These are phyloP conservation scores for Corythornis vintsioides DNA, from an alignment of 2,113 vertebrate genomes.

Conservation along the genomic window DNA sequence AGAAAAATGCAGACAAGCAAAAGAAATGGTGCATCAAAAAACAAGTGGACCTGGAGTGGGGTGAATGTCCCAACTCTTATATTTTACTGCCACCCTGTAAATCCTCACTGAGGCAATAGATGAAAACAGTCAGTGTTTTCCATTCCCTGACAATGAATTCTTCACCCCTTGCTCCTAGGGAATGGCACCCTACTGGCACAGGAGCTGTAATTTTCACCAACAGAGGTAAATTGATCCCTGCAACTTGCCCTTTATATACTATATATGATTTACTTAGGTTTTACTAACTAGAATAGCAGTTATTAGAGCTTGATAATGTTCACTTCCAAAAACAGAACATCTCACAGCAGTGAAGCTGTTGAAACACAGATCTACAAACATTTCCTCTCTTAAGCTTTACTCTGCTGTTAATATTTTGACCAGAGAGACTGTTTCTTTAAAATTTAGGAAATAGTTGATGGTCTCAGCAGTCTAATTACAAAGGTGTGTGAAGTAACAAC, in stretches of 20 bases:
- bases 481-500: background rate
- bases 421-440: background rate
- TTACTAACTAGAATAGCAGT: constrained; percentile 20
- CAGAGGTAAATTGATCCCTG: constrained; percentile 42
- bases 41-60: background rate
- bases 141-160: constrained; percentile 12
- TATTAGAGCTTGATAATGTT: constrained; percentile 20
- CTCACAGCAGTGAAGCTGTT: background rate
- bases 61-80: background rate
- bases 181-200: background rate
- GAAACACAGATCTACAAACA: background rate
- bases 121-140: constrained; percentile 24
- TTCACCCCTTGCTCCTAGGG: background rate
- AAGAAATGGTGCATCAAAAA: background rate
- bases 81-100: background rate
- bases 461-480: background rate
- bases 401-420: background rate
- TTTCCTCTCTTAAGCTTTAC: background rate
- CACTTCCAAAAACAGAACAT: background rate
- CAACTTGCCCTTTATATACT: background rate
- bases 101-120: constrained; percentile 6
- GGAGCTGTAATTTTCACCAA: constrained; percentile 42
- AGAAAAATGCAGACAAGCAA: background rate
- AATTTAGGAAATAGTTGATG: background rate
- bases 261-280: constrained; percentile 35